phyloP scores from a whole-genome alignment of 2,797 vertebrate genomes.

The Anolis apletophallus region DNA sequence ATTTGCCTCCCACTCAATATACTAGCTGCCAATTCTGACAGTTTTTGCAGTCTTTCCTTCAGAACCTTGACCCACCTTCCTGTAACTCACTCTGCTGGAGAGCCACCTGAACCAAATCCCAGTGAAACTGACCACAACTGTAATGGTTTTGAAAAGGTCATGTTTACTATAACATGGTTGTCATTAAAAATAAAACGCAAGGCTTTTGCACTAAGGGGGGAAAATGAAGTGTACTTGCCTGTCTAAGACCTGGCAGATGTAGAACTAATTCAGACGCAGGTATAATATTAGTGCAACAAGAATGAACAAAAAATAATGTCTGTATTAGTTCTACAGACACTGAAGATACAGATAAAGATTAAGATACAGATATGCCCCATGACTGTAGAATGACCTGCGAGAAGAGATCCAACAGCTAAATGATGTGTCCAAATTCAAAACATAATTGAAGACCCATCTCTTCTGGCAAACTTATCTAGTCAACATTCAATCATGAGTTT shows the following conservation, averaged over 20 bases:
- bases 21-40: background rate
- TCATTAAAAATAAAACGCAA: constrained; percentile 29
- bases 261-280: too few species aligned
- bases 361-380: too few species aligned
- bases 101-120: constrained; percentile 15
- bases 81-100: constrained; percentile 18
- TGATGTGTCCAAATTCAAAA: too few species aligned
- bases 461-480: too few species aligned
- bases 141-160: constrained; percentile 31
- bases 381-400: too few species aligned
- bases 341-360: background rate
- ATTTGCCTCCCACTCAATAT: background rate
- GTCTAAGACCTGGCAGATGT: too few species aligned
- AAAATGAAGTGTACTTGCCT: too few species aligned
- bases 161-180: constrained; percentile 42
- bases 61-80: constrained; percentile 1
- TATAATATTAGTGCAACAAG: too few species aligned
- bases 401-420: too few species aligned
- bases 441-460: too few species aligned
- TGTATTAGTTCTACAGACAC: background rate
- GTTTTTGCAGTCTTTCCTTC: background rate
- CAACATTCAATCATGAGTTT: too few species aligned
- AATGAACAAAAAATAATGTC: too few species aligned
- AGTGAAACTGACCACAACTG: constrained; percentile 48
- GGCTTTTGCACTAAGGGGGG: constrained; percentile 1